Evolutionary conservation across 1,140 invertebrate genomes (phyloP).

Genomic region (Parasteatoda tepidariorum): DNA sequence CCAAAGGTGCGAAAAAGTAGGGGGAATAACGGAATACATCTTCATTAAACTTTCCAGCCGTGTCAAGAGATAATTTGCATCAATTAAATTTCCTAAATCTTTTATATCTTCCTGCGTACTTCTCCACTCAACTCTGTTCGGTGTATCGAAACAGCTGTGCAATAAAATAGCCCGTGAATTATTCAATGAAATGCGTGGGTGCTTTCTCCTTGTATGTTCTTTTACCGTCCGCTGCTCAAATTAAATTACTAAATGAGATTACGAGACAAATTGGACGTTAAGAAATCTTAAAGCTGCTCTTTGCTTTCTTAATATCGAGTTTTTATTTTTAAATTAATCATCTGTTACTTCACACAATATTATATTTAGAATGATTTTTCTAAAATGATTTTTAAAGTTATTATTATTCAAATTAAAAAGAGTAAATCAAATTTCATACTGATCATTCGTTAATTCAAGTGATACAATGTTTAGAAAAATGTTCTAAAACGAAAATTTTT

Average conservation of each 20-base stretch:
- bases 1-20: constrained; percentile 42
- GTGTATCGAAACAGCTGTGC: constrained; percentile 40
- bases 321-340: constrained; percentile 22
- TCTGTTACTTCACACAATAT: neutral
- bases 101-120: neutral
- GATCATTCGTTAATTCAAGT: no score
- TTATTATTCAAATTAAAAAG: no score
- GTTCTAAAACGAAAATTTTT: no score
- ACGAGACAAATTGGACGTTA: constrained; percentile 32
- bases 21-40: constrained; percentile 49
- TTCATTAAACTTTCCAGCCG: constrained; percentile 49
- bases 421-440: no score
- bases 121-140: neutral
- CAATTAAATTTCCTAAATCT: constrained; percentile 54
- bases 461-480: no score
- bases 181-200: constrained; percentile 17
- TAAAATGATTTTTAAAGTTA: neutral
- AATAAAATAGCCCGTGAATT: constrained; percentile 22
- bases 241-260: constrained; percentile 55
- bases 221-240: neutral
- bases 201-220: neutral
- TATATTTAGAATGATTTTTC: no score
- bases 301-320: neutral
- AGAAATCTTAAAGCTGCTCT: neutral
- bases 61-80: constrained; percentile 53